phyloP scores from a whole-genome alignment of 2,113 vertebrate species.

The Etia nguti region DNA sequence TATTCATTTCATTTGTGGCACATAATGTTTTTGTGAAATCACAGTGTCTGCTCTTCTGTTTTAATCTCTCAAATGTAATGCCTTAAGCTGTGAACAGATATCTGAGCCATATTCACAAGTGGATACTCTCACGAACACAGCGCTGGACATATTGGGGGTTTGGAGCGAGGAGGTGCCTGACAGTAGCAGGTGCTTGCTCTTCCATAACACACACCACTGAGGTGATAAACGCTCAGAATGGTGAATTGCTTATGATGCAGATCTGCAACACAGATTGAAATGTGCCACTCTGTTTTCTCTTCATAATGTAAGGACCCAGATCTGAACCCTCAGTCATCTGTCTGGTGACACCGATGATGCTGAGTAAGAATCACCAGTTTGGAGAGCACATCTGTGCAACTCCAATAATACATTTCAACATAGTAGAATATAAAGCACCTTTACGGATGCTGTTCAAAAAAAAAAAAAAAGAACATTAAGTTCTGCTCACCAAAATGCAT shows the following conservation, averaged over 20 bases:
- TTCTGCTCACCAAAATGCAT: not conserved
- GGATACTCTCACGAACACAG: not conserved
- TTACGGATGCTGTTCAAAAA: too few species aligned
- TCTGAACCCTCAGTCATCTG: not conserved
- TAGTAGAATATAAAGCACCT: rapidly evolving
- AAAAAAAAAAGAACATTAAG: too few species aligned
- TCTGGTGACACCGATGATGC: not conserved
- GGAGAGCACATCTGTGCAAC: not conserved
- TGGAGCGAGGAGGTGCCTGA: constrained; percentile 28
- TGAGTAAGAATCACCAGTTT: not conserved
- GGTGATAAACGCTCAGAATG: not conserved
- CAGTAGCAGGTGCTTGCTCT: constrained; percentile 15
- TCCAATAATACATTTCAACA: not conserved
- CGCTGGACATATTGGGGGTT: constrained; percentile 45
- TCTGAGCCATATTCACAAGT: constrained; percentile 55
- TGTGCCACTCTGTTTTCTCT: not conserved
- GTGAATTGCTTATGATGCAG: not conserved
- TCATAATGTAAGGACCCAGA: not conserved
- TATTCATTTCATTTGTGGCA: constrained; percentile 55
- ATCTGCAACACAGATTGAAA: not conserved
- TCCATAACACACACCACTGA: not conserved
- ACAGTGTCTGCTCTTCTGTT: constrained; percentile 50
- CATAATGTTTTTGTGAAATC: constrained; percentile 26
- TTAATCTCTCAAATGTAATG: constrained; percentile 63
- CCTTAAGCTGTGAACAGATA: constrained; percentile 59